phyloP scores from a whole-genome alignment of 2,113 vertebrate species.

The Boleophthalmus pectinirostris region DNA sequence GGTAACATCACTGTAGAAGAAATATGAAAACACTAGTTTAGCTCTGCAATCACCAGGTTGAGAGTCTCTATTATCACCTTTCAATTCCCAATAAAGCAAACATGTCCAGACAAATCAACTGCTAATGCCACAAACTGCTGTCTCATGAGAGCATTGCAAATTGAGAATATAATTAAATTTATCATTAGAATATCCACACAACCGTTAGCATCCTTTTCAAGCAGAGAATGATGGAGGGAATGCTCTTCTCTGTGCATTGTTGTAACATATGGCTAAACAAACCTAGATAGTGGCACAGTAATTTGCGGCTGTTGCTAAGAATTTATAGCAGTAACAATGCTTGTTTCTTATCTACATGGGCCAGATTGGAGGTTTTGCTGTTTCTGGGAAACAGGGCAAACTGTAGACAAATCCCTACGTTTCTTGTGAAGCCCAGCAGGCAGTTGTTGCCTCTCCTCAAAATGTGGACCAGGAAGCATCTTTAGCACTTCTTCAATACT shows the following conservation, averaged over 20 bases:
- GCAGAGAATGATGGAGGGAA: conserved; percentile 11
- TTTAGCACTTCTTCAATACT: conserved; percentile 97
- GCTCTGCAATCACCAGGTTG: conserved; percentile 14
- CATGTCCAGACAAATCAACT: conserved; percentile 59
- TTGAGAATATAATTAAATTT: conserved; percentile 51
- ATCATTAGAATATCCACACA: conserved; percentile 43
- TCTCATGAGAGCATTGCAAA: conserved; percentile 66
- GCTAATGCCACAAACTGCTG: conserved; percentile 42
- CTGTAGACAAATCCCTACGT: conserved; percentile 62
- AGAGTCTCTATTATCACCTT: conserved; percentile 66
- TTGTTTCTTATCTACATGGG: conserved; percentile 59
- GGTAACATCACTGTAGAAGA: neutral
- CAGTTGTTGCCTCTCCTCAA: conserved; percentile 93
- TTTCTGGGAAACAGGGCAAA: conserved; percentile 20
- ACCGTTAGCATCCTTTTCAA: conserved; percentile 31
- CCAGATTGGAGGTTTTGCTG: conserved; percentile 36
- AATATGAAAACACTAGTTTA: conserved; percentile 39
- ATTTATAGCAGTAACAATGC: conserved; percentile 45
- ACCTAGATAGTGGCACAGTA: conserved; percentile 20
- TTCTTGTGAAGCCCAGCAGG: conserved; percentile 86
- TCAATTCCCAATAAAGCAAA: conserved; percentile 31
- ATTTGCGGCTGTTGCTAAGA: conserved; percentile 37
- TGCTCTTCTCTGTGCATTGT: conserved; percentile 11
- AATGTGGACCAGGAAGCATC: conserved; percentile 95
- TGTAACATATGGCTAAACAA: conserved; percentile 27